Evolutionary conservation across 1,140 invertebrate species (phyloP).

Genomic region (Drosophila ohnishii): DNA sequence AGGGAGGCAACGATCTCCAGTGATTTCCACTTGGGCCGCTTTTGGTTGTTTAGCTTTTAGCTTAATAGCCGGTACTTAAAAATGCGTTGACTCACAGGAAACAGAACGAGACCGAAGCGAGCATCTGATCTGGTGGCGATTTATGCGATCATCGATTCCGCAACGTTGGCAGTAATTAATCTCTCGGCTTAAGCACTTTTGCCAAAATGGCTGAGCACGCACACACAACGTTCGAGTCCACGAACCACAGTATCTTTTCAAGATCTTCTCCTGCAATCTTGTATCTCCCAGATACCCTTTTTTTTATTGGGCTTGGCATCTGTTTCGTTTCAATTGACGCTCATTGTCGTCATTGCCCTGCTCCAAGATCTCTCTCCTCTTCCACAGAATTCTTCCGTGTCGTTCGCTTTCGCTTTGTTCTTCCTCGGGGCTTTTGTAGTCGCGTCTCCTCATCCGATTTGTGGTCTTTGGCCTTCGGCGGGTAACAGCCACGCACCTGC

Average conservation of each 20-base stretch:
- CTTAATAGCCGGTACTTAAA: slow-evolving; percentile 77
- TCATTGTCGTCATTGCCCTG: slow-evolving; percentile 68
- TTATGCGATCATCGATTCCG: slow-evolving; percentile 37
- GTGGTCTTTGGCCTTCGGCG: slow-evolving; percentile 58
- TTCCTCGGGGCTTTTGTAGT: slow-evolving; percentile 46
- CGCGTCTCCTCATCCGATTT: slow-evolving; percentile 2
- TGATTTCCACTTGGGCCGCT: slow-evolving; percentile 59
- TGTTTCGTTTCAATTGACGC: slow-evolving; percentile 73
- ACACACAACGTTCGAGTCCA: slow-evolving; percentile 9
- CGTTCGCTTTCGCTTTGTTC: slow-evolving; percentile 49
- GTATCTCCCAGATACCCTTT: slow-evolving; percentile 21
- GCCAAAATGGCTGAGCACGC: slow-evolving; percentile 43
- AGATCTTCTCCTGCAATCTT: slow-evolving; percentile 6
- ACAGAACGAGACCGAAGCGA: slow-evolving; percentile 14
- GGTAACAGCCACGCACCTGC: slow-evolving; percentile 59
- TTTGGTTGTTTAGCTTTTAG: slow-evolving; percentile 73
- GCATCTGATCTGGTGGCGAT: slow-evolving; percentile 12
- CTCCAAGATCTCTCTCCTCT: neutral
- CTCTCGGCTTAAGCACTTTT: slow-evolving; percentile 37
- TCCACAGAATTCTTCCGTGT: slow-evolving; percentile 30
- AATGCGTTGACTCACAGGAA: slow-evolving; percentile 69
- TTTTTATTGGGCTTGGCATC: slow-evolving; percentile 51
- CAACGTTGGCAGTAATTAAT: slow-evolving; percentile 61
- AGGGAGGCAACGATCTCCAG: slow-evolving; percentile 5
- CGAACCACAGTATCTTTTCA: slow-evolving; percentile 4